phyloP scores from a whole-genome alignment of 2,797 vertebrate species.

The Chaenodraco wilsoni region DNA sequence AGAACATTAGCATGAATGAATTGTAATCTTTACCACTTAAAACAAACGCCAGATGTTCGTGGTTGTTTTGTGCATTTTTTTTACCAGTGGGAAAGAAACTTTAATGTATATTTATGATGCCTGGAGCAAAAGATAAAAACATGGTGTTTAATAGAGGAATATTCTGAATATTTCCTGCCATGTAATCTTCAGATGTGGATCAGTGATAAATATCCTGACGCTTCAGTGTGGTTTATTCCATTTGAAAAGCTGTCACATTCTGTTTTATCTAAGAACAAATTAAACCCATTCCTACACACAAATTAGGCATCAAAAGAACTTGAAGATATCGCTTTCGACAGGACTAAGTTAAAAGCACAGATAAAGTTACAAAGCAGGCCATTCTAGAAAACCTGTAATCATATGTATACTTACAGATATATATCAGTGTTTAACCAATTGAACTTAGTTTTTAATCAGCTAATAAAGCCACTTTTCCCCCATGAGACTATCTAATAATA shows the following conservation, averaged over 20 bases:
- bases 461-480: not conserved
- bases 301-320: slow-evolving; percentile 9
- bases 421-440: slow-evolving; percentile 28
- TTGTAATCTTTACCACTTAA: no score
- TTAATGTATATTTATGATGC: not conserved
- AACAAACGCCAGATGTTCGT: no score
- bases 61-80: no score
- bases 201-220: not conserved
- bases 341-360: slow-evolving; percentile 15
- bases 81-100: no score
- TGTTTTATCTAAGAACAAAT: slow-evolving; percentile 32
- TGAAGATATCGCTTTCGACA: slow-evolving; percentile 25
- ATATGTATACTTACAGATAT: slow-evolving; percentile 15
- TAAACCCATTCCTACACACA: slow-evolving; percentile 17
- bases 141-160: not conserved
- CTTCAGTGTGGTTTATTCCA: slow-evolving; percentile 1
- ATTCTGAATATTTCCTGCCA: not conserved
- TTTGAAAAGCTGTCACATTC: slow-evolving; percentile 29
- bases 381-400: slow-evolving; percentile 6
- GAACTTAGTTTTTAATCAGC: not conserved
- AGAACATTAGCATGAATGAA: no score
- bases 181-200: slow-evolving; percentile 6
- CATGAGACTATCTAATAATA: not conserved
- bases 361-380: slow-evolving; percentile 16
- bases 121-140: not conserved